Base-by-base conservation (phyloP, 1,140 invertebrate genomes). In the Holotrichia oblita region DNA sequence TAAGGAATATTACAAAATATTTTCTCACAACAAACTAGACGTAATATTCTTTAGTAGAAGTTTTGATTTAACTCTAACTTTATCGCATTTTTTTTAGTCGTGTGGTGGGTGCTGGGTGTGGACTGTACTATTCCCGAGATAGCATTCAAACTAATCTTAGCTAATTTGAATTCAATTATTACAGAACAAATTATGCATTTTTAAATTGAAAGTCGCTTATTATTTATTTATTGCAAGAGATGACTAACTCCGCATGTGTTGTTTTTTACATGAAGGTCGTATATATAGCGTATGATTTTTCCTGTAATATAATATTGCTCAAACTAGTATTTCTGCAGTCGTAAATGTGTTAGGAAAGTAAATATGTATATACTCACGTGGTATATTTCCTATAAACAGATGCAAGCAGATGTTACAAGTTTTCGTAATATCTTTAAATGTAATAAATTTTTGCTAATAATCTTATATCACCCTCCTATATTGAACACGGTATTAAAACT, bases 271-370 rank as follows among this genome's bases (percentile, higher is more conserved):
- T 17, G 48, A 55, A 55, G 48, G 48, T 55, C 48, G 48, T 17
- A n/a, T 55, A 55, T 55, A 14, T 55, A 55, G 17, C 48, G 48
- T 55, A 55, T 55, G 48, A 17, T 55, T 17, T 55, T 55, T 55
- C 48, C 48, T 55, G 48, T 55, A 55, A 17, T 14, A 17, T 55
- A 17, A 55, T 55, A 55, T 14, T 17, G 48, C 14, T 55, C 17
- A 55, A 55, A 55, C 48, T 17, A 17, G 48, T 55, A 55, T 55
- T 55, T 55, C 17, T 55, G 48, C 14, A 55, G 14, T 17, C n/a
- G 48, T 55, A 14, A 55, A 55, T 55, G 48, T 55, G n/a, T 55
- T 55, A 55, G 48, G 48, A 55, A 55, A 55, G 48, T 55, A 55
- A 55, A n/a, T 55, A n/a, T n/a, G n/a, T n/a, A n/a, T n/a, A 14